These are phyloP conservation scores for Melinaea marsaeus DNA, from an alignment of 2,888 invertebrate genomes.

Conservation along the genomic window DNA sequence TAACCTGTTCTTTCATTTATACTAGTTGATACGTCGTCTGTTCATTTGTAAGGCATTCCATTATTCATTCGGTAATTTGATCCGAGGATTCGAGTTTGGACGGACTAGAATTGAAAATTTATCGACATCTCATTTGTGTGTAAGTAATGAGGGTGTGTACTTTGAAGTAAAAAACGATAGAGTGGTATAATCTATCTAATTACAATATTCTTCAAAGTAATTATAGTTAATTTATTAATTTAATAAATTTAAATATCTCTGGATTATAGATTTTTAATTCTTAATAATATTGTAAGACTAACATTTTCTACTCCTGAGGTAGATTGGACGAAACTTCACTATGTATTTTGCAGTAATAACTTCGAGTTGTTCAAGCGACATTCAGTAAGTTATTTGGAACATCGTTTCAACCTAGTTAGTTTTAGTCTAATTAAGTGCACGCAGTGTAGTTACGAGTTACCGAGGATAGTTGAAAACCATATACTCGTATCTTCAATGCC, in stretches of 20 bases:
- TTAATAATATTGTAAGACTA: not conserved
- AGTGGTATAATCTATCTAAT: not conserved
- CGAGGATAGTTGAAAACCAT: not conserved
- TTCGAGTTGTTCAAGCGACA: conserved; percentile 7
- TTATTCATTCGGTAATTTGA: conserved; percentile 41
- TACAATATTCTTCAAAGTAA: not conserved
- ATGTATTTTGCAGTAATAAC: not conserved
- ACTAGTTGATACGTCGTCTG: conserved; percentile 35
- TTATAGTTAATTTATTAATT: not conserved
- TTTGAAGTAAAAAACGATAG: not conserved
- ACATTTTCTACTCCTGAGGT: too few relatives aligned
- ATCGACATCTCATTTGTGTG: conserved; percentile 13
- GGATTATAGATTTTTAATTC: not conserved
- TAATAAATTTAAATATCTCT: not conserved
- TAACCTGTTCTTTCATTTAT: conserved; percentile 39
- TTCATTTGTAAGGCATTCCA: conserved; percentile 39
- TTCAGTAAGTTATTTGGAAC: conserved; percentile 11
- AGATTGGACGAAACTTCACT: too few relatives aligned
- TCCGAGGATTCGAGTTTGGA: conserved; percentile 15
- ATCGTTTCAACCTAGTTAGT: conserved; percentile 10
- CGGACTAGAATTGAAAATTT: conserved; percentile 26
- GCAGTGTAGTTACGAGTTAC: conserved; percentile 7
- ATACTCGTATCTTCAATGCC: not conserved
- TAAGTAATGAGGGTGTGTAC: not conserved
- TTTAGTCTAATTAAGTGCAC: conserved; percentile 11